Evolutionary conservation across 2,797 vertebrate genomes (phyloP).

Genomic region (Galagoides demidoff): DNA sequence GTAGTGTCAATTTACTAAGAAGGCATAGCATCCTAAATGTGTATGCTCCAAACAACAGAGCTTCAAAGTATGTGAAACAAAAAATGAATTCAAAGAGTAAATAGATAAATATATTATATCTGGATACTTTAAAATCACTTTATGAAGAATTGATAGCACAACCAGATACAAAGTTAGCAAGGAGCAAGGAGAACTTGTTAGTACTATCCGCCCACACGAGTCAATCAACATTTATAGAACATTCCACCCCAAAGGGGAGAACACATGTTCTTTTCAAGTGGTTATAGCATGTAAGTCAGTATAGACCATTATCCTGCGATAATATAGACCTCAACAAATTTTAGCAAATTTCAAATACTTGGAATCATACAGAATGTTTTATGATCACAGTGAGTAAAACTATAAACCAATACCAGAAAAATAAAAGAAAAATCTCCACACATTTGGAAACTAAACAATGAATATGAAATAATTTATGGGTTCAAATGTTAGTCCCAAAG

Average conservation of each 20-base stretch:
- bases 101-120: not conserved
- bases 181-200: not conserved
- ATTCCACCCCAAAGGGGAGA: not conserved
- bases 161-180: not conserved
- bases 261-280: not conserved
- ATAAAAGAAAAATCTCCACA: not conserved
- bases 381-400: not conserved
- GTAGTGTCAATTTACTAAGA: not conserved
- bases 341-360: not conserved
- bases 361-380: not conserved
- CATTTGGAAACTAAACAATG: not conserved
- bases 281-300: not conserved
- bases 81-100: not conserved
- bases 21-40: not conserved
- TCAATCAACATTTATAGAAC: not conserved
- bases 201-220: not conserved
- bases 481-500: not conserved
- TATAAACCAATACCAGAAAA: not conserved
- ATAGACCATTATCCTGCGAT: not conserved
- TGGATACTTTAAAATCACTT: not conserved
- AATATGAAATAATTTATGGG: not conserved
- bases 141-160: not conserved
- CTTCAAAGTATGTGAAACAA: not conserved
- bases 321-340: not conserved
- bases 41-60: not conserved